A percentile compares a stretch with the other conserved stretches of the same genome.
Evolutionary conservation across 2,888 invertebrate species (phyloP).

Genomic region (Drosophila trichaetosa): DNA sequence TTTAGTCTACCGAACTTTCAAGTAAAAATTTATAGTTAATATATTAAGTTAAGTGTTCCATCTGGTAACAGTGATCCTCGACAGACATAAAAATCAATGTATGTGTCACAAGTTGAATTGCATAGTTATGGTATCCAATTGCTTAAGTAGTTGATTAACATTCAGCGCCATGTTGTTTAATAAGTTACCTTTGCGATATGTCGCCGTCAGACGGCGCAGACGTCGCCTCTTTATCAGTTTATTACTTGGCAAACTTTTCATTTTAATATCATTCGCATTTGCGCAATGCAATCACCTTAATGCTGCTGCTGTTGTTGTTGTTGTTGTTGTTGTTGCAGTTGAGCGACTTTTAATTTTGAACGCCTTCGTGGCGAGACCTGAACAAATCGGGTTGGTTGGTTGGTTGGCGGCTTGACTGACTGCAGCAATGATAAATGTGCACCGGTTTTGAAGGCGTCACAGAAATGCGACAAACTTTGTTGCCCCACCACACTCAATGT

Average conservation of each 20-base stretch:
- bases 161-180: conserved; percentile 78
- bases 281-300: conserved; percentile 67
- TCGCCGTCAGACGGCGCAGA: conserved; percentile 74
- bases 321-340: conserved; percentile 50
- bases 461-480: conserved; percentile 42
- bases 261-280: conserved; percentile 79
- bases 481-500: conserved; percentile 10
- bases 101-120: background rate
- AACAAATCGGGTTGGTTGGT: conserved; percentile 69
- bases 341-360: conserved; percentile 83
- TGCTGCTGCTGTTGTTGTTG: conserved; percentile 32
- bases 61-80: background rate
- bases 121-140: conserved; percentile 14
- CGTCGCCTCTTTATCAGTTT: conserved; percentile 81
- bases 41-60: background rate
- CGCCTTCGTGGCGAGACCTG: conserved; percentile 76
- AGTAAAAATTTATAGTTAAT: background rate
- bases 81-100: background rate
- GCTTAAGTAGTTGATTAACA: conserved; percentile 35
- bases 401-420: conserved; percentile 55
- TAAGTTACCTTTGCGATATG: conserved; percentile 79
- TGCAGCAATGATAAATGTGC: conserved; percentile 73
- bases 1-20: no score
- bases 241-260: conserved; percentile 82
- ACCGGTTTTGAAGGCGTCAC: conserved; percentile 63